phyloP scores from a whole-genome alignment of 2,888 invertebrate species.

The Heteromyza rotundicornis region DNA sequence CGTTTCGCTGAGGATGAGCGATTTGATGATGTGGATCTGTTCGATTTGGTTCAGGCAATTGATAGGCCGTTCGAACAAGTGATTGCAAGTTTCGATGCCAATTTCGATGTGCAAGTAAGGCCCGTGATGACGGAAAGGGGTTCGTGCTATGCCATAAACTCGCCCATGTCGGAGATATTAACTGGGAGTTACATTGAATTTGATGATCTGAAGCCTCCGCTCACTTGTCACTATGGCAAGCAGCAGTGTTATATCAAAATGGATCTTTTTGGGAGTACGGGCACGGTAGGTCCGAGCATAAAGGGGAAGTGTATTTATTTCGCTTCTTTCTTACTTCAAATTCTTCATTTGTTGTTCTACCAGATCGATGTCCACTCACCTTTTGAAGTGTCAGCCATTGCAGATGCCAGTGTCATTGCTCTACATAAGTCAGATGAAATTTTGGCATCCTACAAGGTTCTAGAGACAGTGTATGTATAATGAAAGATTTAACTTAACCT shows the following conservation, averaged over 20 bases:
- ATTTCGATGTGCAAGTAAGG: conserved; percentile 44
- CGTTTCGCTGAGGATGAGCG: conserved; percentile 61
- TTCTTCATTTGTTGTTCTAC: background rate
- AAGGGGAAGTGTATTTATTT: too few species aligned
- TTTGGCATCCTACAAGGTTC: conserved; percentile 53
- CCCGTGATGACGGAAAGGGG: conserved; percentile 71
- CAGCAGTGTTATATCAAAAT: conserved; percentile 59
- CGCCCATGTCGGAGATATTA: conserved; percentile 57
- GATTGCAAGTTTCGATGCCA: conserved; percentile 46
- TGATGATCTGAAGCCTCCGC: conserved; percentile 38
- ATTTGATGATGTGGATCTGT: conserved; percentile 61
- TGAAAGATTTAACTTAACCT: too few species aligned
- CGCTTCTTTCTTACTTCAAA: background rate
- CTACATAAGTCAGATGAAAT: conserved; percentile 57
- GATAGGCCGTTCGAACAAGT: conserved; percentile 51
- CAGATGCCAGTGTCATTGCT: conserved; percentile 46
- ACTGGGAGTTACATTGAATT: conserved; percentile 39
- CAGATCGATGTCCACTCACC: conserved; percentile 60
- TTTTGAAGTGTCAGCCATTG: conserved; percentile 54
- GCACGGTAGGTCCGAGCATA: conserved; percentile 41
- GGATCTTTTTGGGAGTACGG: conserved; percentile 56
- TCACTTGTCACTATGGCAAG: conserved; percentile 56
- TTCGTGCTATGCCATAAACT: conserved; percentile 70
- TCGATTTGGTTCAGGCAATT: conserved; percentile 50
- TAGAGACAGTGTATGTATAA: conserved; percentile 55